Base-by-base conservation (phyloP, 2,888 invertebrate genomes). In the Phortica okadai region DNA sequence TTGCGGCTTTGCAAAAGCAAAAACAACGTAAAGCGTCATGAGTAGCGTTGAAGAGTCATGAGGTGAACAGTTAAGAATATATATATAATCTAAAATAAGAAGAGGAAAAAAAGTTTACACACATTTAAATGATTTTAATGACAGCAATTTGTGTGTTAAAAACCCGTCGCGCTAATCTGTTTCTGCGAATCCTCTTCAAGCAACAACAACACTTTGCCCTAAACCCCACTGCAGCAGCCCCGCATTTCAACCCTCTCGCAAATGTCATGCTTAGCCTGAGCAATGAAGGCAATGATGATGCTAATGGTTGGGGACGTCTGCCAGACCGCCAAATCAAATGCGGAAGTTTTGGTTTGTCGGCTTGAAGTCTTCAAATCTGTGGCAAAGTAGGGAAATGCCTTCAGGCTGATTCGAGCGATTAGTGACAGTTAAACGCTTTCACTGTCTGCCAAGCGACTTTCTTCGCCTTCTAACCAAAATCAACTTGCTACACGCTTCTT, bases 51-150 rank as follows among this genome's bases (percentile, higher is more conserved):
- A n/a, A 1, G 56, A 10, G 1, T n/a, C 7, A 16, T 14, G n/a
- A 8, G 56, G 6, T 6, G n/a, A 56, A 7, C 16, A 56, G 56
- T 5, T 7, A 62, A 7, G 62, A 50, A 50, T 14, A 45, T 10
- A 10, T 8, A 45, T 6, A 14, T 8, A 50, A 50, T 8, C 3
- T 11, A 50, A 50, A 14, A 11, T 14, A 14, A 50, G 62, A 21
- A 11, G 66, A 42, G 42, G 41, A 8, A 33, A 66, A 66, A 66
- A 72, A 72, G 54, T 76, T 79, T 81, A 86, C 80, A 82, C 88
- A 75, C 84, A 84, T 83, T 86, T 84, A 88, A 86, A 86, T 87
- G 86, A 84, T 82, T 86, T 88, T 86, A 88, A 86, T 86, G 88
- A 82, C 86, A 83, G 88, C 86, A 86, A 86, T 86, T 86, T 88